phyloP scores from a whole-genome alignment of 2,888 invertebrate genomes.

The Agapostemon virescens region DNA sequence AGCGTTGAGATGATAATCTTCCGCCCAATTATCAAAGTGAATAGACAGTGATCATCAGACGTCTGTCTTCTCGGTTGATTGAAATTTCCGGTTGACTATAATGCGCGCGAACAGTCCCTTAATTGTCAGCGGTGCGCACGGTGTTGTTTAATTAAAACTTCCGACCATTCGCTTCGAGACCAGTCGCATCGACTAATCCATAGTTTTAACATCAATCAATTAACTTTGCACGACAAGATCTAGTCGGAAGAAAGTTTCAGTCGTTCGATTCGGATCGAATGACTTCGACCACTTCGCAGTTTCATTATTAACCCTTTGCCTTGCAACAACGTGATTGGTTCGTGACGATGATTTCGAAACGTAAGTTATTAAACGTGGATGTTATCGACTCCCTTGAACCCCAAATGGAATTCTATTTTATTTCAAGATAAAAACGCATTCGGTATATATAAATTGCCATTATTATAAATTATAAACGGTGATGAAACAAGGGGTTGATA shows the following conservation, averaged over 20 bases:
- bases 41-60: neutral
- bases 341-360: too few species aligned
- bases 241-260: neutral
- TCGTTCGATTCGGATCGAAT: too few species aligned
- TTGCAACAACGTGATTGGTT: too few species aligned
- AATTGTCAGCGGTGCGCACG: neutral
- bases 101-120: neutral
- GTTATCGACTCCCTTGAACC: too few species aligned
- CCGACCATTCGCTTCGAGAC: neutral
- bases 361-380: too few species aligned
- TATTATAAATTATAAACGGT: too few species aligned
- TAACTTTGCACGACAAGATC: neutral
- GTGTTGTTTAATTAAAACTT: neutral
- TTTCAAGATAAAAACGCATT: too few species aligned
- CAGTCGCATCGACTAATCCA: neutral
- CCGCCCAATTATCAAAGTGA: neutral
- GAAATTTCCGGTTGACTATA: neutral
- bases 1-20: conserved; percentile 16
- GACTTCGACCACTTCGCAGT: too few species aligned
- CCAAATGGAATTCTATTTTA: too few species aligned
- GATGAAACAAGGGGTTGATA: too few species aligned
- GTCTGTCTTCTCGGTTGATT: neutral
- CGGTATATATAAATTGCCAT: too few species aligned
- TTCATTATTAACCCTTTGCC: too few species aligned
- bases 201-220: neutral